A percentile compares a stretch with the other conserved stretches of the same genome.
Evolutionary conservation across 2,888 invertebrate species (phyloP).

Genomic region (Xestia sexstrigata): DNA sequence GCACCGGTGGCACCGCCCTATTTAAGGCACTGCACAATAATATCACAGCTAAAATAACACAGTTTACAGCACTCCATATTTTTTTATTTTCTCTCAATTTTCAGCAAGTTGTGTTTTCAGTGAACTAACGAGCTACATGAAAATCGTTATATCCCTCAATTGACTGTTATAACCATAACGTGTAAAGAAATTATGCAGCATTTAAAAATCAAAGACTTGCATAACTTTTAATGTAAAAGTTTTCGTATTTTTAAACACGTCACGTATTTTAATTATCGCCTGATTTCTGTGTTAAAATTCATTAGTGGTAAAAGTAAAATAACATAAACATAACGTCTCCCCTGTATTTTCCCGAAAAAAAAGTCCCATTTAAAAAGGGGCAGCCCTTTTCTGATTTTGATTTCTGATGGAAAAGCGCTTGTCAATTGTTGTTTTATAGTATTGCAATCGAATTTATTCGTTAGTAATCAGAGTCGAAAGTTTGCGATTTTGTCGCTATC

Average conservation of each 20-base stretch:
- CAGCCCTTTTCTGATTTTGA: no score
- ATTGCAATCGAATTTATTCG: no score
- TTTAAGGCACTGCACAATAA: no score
- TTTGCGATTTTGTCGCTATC: no score
- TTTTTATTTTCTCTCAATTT: neutral
- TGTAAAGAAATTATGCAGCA: neutral
- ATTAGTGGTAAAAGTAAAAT: neutral
- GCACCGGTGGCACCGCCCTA: no score
- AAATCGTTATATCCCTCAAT: conserved; percentile 4
- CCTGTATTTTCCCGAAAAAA: neutral
- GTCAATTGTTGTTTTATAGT: no score
- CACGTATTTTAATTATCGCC: neutral
- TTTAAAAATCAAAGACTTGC: conserved; percentile 8
- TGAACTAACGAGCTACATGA: neutral
- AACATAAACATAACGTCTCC: neutral
- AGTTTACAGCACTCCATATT: neutral
- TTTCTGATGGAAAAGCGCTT: neutral
- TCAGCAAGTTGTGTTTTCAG: conserved; percentile 1
- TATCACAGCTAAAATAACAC: neutral
- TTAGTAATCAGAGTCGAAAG: no score
- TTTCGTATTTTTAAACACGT: neutral
- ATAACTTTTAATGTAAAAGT: neutral
- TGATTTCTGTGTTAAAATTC: neutral
- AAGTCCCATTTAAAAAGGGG: neutral
- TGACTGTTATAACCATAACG: neutral